Conservation (phyloP, 2,113 vertebrate genomes). For the Melanerpes aurifrons region DNA sequence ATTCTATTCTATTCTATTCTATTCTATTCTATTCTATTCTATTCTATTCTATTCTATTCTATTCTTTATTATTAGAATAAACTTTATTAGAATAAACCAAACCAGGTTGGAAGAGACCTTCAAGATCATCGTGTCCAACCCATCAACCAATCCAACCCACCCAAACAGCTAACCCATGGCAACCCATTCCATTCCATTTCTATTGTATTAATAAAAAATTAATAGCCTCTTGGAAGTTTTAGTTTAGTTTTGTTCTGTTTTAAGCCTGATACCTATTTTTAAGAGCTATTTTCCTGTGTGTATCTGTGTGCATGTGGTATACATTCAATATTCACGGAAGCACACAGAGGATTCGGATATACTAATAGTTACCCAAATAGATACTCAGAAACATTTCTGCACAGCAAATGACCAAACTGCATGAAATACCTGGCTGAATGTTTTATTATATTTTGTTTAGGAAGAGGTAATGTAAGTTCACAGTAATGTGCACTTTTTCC, state of each 20-base stretch:
- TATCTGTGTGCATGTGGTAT: neutral
- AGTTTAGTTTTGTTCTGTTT: neutral
- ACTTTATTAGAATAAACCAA: too few relatives aligned
- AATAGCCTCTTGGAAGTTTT: neutral
- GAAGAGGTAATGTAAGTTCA: neutral
- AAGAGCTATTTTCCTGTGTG: neutral
- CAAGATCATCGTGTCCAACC: too few relatives aligned
- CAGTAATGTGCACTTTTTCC: neutral
- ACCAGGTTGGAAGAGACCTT: too few relatives aligned
- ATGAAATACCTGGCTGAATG: neutral
- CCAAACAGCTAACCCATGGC: too few relatives aligned
- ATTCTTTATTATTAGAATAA: too few relatives aligned
- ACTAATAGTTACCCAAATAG: neutral
- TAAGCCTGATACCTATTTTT: neutral
- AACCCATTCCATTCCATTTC: too few relatives aligned
- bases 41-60: too few relatives aligned
- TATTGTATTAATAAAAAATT: neutral
- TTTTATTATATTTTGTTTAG: neutral
- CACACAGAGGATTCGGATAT: neutral
- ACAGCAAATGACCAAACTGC: neutral
- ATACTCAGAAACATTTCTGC: neutral
- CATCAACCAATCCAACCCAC: too few relatives aligned
- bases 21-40: too few relatives aligned
- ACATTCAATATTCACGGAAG: neutral
- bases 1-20: too few relatives aligned